Conservation (phyloP, 2,888 invertebrate genomes). For the Tachina lurida region DNA sequence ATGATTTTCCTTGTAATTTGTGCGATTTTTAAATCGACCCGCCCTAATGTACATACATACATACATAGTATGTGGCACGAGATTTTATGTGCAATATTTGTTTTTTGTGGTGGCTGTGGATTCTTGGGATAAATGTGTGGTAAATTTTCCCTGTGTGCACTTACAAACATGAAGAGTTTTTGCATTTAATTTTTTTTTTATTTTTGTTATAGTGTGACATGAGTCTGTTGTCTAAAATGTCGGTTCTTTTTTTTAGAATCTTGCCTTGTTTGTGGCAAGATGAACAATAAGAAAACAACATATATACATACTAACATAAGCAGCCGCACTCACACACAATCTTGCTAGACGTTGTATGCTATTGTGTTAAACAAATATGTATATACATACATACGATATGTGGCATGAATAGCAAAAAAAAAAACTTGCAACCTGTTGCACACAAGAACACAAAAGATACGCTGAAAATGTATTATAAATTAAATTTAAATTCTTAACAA, state of each 20-base stretch:
- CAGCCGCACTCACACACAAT: background rate
- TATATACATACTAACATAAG: background rate
- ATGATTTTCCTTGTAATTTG: too few relatives aligned
- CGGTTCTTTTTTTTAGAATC: slow-evolving; percentile 13
- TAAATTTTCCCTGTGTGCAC: background rate
- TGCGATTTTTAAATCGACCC: too few relatives aligned
- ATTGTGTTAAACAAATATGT: slow-evolving; percentile 57
- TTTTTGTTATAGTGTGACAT: slow-evolving; percentile 25
- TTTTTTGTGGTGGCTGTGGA: slow-evolving; percentile 31
- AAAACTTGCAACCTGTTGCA: slow-evolving; percentile 62
- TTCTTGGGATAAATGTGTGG: slow-evolving; percentile 3
- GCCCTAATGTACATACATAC: background rate
- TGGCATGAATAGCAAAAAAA: slow-evolving; percentile 15
- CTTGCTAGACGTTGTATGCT: slow-evolving; percentile 18
- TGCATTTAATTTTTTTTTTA: slow-evolving; percentile 4
- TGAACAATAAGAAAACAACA: slow-evolving; percentile 21
- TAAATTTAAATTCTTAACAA: slow-evolving; percentile 31
- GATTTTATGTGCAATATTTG: slow-evolving; percentile 6
- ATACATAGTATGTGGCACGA: slow-evolving; percentile 31
- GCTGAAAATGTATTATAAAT: slow-evolving; percentile 33
- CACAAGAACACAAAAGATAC: slow-evolving; percentile 30
- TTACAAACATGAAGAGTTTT: slow-evolving; percentile 11
- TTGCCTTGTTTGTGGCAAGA: slow-evolving; percentile 25
- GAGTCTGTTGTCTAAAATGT: slow-evolving; percentile 36
- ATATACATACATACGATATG: too few relatives aligned